Conservation (phyloP, 2,888 invertebrate species). For the Ommatoiulus sabulosus region DNA sequence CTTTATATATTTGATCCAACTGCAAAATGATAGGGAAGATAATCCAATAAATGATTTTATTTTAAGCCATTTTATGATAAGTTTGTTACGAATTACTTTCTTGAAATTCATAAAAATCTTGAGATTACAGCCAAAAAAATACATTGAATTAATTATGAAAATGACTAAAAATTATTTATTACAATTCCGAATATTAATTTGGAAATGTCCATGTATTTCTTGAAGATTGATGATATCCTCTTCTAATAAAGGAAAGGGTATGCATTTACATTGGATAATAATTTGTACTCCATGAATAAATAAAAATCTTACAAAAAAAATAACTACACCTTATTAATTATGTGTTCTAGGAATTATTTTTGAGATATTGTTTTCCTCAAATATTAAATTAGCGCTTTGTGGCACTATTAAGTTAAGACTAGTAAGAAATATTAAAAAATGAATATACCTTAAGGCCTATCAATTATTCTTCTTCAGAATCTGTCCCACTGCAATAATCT, state of each 20-base stretch:
- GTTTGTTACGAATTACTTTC: neutral
- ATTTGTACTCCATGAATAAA: neutral
- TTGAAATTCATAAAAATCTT: neutral
- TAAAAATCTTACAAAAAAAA: neutral
- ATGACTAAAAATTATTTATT: neutral
- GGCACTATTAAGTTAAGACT: neutral
- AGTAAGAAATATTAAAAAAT: neutral
- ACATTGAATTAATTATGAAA: neutral
- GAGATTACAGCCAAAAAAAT: neutral
- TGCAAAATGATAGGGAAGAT: too few relatives aligned
- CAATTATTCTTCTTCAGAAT: slow-evolving; percentile 60
- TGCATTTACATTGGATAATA: neutral
- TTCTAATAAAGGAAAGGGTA: neutral
- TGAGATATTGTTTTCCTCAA: neutral
- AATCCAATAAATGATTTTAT: too few relatives aligned
- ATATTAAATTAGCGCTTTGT: neutral
- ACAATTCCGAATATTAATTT: neutral
- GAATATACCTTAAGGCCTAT: neutral
- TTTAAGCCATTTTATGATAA: too few relatives aligned
- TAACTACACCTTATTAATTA: neutral
- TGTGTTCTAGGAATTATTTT: neutral
- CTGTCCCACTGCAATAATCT: slow-evolving; percentile 68
- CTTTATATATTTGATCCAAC: too few relatives aligned
- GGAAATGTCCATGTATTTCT: neutral
- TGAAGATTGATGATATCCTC: neutral